Conservation (phyloP, 2,797 vertebrate species). For the Sternotherus odoratus region DNA sequence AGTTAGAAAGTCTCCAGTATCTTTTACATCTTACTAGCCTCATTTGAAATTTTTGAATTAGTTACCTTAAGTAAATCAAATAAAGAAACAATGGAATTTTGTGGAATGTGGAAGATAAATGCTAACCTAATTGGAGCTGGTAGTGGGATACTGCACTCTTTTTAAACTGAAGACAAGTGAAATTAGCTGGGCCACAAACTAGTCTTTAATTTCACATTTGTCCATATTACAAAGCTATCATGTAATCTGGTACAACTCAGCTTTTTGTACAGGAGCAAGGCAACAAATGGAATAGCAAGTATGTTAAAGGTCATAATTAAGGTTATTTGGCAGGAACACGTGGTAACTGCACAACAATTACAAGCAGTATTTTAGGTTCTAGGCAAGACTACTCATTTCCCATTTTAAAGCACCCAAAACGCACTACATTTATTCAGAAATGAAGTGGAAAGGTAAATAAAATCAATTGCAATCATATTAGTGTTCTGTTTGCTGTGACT, state of each 20-base stretch:
- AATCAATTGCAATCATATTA: not conserved
- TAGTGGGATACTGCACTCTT: no score
- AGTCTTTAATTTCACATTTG: not conserved
- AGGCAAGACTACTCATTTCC: not conserved
- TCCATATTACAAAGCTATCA: fast-evolving
- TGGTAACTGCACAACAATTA: not conserved
- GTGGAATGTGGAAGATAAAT: no score
- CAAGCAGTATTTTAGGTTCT: not conserved
- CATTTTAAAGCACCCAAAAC: not conserved
- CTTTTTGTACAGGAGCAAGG: not conserved
- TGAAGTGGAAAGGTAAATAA: not conserved
- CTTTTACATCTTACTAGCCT: not conserved
- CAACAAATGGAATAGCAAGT: not conserved
- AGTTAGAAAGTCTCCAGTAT: no score
- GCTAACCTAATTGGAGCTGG: not conserved
- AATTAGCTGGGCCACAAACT: not conserved
- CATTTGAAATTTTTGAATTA: not conserved
- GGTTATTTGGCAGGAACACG: fast-evolving
- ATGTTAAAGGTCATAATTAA: not conserved
- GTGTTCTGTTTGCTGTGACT: not conserved
- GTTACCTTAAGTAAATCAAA: no score
- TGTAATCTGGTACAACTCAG: fast-evolving
- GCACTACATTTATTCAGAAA: not conserved
- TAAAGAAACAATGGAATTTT: not conserved
- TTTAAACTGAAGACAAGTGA: not conserved